Base-by-base conservation (phyloP, 2,888 invertebrate species). In the Drosophila anomalata region DNA sequence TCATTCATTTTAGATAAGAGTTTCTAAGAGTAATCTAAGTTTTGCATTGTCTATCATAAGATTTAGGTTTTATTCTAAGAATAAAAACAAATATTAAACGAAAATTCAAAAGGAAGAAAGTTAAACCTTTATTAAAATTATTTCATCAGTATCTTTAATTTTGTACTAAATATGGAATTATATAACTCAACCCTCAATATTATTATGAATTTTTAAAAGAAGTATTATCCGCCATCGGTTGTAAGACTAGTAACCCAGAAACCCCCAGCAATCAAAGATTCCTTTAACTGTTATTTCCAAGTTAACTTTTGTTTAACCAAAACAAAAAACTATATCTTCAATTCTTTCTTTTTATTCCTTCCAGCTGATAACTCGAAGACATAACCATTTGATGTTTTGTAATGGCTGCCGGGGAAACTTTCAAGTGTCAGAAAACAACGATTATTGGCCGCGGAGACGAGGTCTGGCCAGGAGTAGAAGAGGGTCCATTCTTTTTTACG, bases 401-500 rank as follows among this genome's bases (percentile, higher is more conserved):
- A 58, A 65, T 74, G 52, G 61, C 63, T 46, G 50, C 9, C 17
- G 36, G 29, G 52, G 22, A 60, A 46, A 63, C 63, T 61, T 63
- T 52, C 61, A 22, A 52, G 33, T 31, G 47, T 22, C 14, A 59
- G 52, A 39, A 59, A 41, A 29, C 33, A 59, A 54, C 47, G 63
- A 33, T 66, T 66, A 63, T 63, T 63, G 63, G 52, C 61, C 63
- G n/a, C n/a, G 26, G 36, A 33, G 33, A 6, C n/a, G 1, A 36
- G n/a, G 12, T 2, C n/a, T 5, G n/a, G 14, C 26, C 63, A 62
- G 54, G 48, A 63, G 61, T 29, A 33, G 51, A 33, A 33, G n/a
- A 33, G n/a, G n/a, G 77, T 77, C 77, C 78, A 82, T 79, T 78
- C 67, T 52, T 73, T 77, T 79, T 84, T 82, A 82, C 78, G 81